Evolutionary conservation across 2,113 vertebrate genomes (phyloP).

Genomic region (Fulica atra): DNA sequence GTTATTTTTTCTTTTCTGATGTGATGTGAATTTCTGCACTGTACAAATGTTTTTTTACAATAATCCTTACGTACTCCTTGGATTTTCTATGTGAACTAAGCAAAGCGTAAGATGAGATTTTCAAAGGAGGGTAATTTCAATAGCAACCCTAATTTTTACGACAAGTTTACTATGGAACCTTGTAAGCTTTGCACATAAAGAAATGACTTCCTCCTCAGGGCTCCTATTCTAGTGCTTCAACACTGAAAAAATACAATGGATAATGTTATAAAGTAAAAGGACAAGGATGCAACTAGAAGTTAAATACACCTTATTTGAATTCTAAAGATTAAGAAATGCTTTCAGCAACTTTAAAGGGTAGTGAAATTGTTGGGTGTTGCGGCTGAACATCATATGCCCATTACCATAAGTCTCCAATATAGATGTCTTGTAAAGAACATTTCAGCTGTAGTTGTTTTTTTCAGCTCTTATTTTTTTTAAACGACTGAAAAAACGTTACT

Average conservation of each 20-base stretch:
- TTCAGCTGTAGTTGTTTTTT: background rate
- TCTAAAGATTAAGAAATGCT: background rate
- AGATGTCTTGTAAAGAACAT: slow-evolving; percentile 55
- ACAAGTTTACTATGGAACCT: background rate
- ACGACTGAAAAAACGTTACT: background rate
- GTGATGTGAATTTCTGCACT: background rate
- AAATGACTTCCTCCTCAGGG: background rate
- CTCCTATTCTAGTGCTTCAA: background rate
- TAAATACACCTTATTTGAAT: slow-evolving; percentile 23
- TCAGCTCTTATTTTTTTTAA: background rate
- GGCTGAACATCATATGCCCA: slow-evolving; percentile 74
- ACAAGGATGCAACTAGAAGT: background rate
- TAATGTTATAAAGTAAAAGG: background rate
- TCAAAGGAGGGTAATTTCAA: background rate
- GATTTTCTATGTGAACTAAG: background rate
- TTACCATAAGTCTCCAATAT: slow-evolving; percentile 61
- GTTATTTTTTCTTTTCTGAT: background rate
- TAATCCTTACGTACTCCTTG: background rate
- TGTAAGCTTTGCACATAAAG: background rate
- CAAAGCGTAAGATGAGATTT: background rate
- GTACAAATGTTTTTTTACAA: background rate
- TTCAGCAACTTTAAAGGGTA: slow-evolving; percentile 12
- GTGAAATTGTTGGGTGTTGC: slow-evolving; percentile 1
- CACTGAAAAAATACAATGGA: background rate
- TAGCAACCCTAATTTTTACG: background rate